phyloP scores from a whole-genome alignment of 2,888 invertebrate species.

The Leucania comma region DNA sequence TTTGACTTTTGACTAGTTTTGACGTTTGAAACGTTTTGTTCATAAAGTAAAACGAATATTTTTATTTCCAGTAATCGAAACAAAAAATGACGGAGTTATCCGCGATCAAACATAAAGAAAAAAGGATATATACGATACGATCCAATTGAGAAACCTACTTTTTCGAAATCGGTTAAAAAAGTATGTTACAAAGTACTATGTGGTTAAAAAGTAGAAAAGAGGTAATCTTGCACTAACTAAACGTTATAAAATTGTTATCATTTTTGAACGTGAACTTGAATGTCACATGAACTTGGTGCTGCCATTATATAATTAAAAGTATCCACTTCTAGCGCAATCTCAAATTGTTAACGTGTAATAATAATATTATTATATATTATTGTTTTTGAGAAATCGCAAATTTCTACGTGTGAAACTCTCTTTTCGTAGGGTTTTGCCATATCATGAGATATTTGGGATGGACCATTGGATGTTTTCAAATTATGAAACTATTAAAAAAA shows the following conservation, averaged over 20 bases:
- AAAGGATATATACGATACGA: too few relatives aligned
- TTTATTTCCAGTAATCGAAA: background rate
- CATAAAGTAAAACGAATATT: slow-evolving; percentile 9
- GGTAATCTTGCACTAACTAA: slow-evolving; percentile 9
- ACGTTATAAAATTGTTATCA: slow-evolving; percentile 9
- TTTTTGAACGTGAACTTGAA: slow-evolving; percentile 52
- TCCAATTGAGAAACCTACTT: too few relatives aligned
- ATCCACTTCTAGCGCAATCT: slow-evolving; percentile 14
- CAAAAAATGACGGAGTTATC: too few relatives aligned
- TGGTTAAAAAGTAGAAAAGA: background rate
- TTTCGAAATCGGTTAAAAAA: too few relatives aligned
- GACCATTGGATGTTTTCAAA: too few relatives aligned
- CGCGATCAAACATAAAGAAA: too few relatives aligned
- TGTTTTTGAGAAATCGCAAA: background rate
- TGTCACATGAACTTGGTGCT: slow-evolving; percentile 45
- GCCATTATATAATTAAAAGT: slow-evolving; percentile 32
- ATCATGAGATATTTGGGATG: too few relatives aligned
- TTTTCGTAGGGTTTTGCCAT: too few relatives aligned
- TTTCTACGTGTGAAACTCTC: too few relatives aligned
- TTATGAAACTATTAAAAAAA: too few relatives aligned
- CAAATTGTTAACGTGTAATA: background rate
- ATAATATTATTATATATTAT: too few relatives aligned
- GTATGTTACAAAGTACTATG: too few relatives aligned
- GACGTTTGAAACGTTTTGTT: slow-evolving; percentile 57
- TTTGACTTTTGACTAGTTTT: slow-evolving; percentile 65